A percentile compares a stretch with the other conserved stretches of the same genome.
Conservation (phyloP, 1,140 invertebrate genomes). For the Lordiphosa mommai region DNA sequence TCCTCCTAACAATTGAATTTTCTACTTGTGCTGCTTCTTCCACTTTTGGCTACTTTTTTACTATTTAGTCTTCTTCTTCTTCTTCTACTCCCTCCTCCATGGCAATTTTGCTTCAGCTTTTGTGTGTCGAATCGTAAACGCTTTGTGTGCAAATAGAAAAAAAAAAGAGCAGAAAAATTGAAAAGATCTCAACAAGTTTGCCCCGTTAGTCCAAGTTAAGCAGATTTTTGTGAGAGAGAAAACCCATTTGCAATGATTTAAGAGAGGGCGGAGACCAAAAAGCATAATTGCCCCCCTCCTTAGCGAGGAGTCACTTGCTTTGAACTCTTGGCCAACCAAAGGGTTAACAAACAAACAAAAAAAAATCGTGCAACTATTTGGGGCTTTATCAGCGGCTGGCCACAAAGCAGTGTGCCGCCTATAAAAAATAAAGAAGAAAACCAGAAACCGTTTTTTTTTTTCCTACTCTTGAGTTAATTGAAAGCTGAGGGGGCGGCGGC, state of each 20-base stretch:
- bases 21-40: slow-evolving; percentile 52
- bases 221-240: slow-evolving; percentile 32
- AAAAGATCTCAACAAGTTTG: slow-evolving; percentile 66
- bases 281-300: slow-evolving; percentile 64
- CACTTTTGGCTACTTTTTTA: slow-evolving; percentile 53
- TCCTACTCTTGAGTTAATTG: no score
- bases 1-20: slow-evolving; percentile 68
- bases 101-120: slow-evolving; percentile 41
- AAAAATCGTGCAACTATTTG: slow-evolving; percentile 29
- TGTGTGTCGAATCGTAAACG: slow-evolving; percentile 43
- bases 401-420: not conserved
- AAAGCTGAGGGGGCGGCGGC: not conserved
- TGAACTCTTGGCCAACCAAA: slow-evolving; percentile 29
- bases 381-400: slow-evolving; percentile 27
- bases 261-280: slow-evolving; percentile 23
- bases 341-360: not conserved
- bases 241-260: not conserved
- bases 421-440: slow-evolving; percentile 12
- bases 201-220: slow-evolving; percentile 54
- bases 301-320: slow-evolving; percentile 34
- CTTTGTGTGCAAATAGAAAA: slow-evolving; percentile 57
- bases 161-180: slow-evolving; percentile 32
- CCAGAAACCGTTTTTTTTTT: slow-evolving; percentile 41
- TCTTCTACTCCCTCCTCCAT: not conserved
- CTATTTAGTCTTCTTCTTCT: slow-evolving; percentile 29